Evolutionary conservation across 1,140 invertebrate genomes (phyloP), one percentile per base, ranked within the genome.

Genomic region (Mactra quadrangularis): DNA sequence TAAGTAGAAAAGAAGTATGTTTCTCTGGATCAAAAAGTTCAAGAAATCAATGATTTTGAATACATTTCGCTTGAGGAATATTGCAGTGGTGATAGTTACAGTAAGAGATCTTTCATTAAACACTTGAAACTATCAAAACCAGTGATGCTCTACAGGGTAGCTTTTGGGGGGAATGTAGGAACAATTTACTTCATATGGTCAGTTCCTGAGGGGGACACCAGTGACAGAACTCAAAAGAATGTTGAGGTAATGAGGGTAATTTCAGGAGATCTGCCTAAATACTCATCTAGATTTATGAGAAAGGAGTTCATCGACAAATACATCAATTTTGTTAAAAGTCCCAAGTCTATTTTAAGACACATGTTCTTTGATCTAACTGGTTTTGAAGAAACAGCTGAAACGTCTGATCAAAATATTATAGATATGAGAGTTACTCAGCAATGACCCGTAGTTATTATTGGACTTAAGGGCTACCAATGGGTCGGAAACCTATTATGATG

Each of bases 351-450:
- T 17, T 57, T 85, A 7, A 19, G 78, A n/a, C 22, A 77, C n/a
- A 74, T 85, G 45, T 85, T 74, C 59, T 15, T n/a, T n/a, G n/a
- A n/a, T n/a, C n/a, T 85, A 6, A 82, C 79, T 29, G 47, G 55
- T 13, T 50, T 47, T 7, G 66, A n/a, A 11, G 33, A 13, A 13
- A 1, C 1, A 9, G n/a, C 3, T 47, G 41, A 70, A 35, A 29
- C n/a, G 38, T 50, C 9, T 15, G 62, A 35, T 38, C n/a, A 45
- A 17, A 29, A 25, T 6, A 15, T 38, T 13, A 22, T 45, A 3
- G 31, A 50, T 53, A 47, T 52, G 19, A 55, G 70, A 55, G 27
- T 74, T 19, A n/a, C 31, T 6, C 29, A 64, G 19, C 31, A 35
- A 74, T 47, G 66, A 70, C n/a, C 3, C 66, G 13, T 1, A 70